Percentiles rank a stretch among this genome's conserved stretches.
Evolutionary conservation across 1,140 invertebrate species (phyloP).

Genomic region (Lordiphosa clarofinis): DNA sequence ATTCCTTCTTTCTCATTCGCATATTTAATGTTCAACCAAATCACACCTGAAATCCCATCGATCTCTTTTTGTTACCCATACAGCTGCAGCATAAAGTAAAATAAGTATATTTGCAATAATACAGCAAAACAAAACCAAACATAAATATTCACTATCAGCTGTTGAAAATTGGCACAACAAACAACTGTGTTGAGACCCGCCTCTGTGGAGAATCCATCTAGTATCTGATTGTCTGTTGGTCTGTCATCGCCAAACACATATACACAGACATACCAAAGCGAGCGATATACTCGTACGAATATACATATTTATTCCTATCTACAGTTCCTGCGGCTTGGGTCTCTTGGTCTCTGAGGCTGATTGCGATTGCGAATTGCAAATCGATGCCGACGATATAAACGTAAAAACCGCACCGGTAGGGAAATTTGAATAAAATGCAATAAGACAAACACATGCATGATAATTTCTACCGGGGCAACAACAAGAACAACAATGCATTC

Average conservation of each 20-base stretch:
- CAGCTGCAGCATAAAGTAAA: background rate
- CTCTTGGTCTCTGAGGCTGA: constrained; percentile 49
- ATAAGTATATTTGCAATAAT: background rate
- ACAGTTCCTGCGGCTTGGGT: constrained; percentile 35
- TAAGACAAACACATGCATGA: constrained; percentile 73
- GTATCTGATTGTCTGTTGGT: constrained; percentile 27
- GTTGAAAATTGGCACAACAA: constrained; percentile 45
- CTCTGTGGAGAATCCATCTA: constrained; percentile 19
- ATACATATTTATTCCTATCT: constrained; percentile 19
- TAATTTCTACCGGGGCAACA: constrained; percentile 53
- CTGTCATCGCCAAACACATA: constrained; percentile 20
- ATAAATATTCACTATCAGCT: constrained; percentile 63
- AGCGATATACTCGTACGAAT: constrained; percentile 3
- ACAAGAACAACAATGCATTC: constrained; percentile 34
- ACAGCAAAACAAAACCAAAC: constrained; percentile 14
- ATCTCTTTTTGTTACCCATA: too few relatives aligned
- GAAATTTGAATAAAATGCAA: constrained; percentile 78
- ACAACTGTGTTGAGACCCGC: constrained; percentile 21
- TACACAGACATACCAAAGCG: constrained; percentile 7
- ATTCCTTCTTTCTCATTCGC: too few relatives aligned
- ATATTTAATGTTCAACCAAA: too few relatives aligned
- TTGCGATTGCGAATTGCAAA: constrained; percentile 76
- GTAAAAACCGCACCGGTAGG: constrained; percentile 71
- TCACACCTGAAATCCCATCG: constrained; percentile 1
- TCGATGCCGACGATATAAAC: constrained; percentile 63